These are phyloP conservation scores for Ambastaia sidthimunki DNA, from an alignment of 2,797 vertebrate species.

Conservation along the genomic window DNA sequence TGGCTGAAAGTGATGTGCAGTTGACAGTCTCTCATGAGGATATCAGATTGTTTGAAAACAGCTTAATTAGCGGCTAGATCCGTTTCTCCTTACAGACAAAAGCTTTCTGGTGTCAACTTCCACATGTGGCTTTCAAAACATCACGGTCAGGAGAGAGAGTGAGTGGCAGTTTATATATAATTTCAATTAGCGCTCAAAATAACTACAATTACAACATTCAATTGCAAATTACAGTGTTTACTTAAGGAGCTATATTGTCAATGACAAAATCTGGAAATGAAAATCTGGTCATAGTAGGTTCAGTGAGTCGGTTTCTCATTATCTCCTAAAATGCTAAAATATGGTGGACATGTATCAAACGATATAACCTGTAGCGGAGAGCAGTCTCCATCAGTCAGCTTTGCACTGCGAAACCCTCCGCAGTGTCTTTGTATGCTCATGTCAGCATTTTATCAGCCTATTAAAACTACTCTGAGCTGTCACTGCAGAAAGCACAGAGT, in stretches of 20 bases:
- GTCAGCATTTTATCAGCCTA: constrained; percentile 51
- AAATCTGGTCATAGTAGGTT: background rate
- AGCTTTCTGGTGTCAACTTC: constrained; percentile 27
- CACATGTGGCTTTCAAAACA: constrained; percentile 29
- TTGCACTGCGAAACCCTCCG: constrained; percentile 31
- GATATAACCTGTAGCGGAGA: constrained; percentile 30
- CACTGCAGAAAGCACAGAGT: constrained; percentile 43
- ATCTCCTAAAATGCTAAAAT: constrained; percentile 28
- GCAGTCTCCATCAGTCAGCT: constrained; percentile 31
- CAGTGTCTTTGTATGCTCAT: constrained; percentile 46
- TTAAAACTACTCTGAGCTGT: constrained; percentile 53
- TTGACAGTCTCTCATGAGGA: constrained; percentile 38
- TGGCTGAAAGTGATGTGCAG: constrained; percentile 29
- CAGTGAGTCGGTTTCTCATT: constrained; percentile 22
- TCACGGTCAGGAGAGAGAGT: background rate
- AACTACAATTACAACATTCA: background rate
- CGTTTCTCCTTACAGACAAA: constrained; percentile 17
- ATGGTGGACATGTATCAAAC: background rate
- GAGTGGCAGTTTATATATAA: constrained; percentile 13
- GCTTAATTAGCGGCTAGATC: constrained; percentile 45
- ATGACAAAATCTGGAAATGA: background rate
- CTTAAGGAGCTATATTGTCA: constrained; percentile 1
- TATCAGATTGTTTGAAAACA: constrained; percentile 55
- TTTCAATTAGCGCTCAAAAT: constrained; percentile 14
- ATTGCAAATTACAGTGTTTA: background rate